phyloP scores from a whole-genome alignment of 2,888 invertebrate genomes.

The Ormia ochracea region DNA sequence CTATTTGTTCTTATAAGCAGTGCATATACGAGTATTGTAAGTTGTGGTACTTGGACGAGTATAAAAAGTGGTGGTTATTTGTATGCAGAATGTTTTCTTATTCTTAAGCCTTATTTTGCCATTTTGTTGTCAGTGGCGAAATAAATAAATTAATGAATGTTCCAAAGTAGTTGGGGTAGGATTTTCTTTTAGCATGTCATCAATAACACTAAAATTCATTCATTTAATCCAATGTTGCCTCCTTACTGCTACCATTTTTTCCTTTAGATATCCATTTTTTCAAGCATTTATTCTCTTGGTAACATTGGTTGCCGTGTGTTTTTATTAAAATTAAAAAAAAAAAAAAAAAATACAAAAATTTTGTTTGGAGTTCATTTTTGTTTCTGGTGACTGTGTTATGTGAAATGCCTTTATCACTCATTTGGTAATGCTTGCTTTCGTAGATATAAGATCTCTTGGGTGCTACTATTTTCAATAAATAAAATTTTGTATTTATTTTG shows the following conservation, averaged over 20 bases:
- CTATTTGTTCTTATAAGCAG: too few species aligned
- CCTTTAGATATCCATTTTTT: background rate
- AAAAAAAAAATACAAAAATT: constrained; percentile 28
- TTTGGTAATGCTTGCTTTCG: constrained; percentile 26
- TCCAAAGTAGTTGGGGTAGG: constrained; percentile 39
- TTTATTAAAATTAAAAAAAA: constrained; percentile 58
- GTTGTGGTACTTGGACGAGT: background rate
- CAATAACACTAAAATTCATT: constrained; percentile 68
- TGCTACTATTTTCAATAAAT: constrained; percentile 71
- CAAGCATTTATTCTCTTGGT: constrained; percentile 44
- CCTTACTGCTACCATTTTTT: constrained; percentile 25
- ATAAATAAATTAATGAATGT: constrained; percentile 36
- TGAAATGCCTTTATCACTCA: constrained; percentile 33
- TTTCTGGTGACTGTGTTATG: background rate
- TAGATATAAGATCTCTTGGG: constrained; percentile 63
- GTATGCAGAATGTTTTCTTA: constrained; percentile 51
- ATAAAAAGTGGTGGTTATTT: constrained; percentile 6
- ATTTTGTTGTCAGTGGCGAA: constrained; percentile 46
- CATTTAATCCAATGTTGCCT: constrained; percentile 57
- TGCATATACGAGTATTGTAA: too few species aligned
- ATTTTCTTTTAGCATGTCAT: constrained; percentile 67
- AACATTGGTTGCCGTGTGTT: constrained; percentile 53
- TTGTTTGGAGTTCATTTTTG: constrained; percentile 18
- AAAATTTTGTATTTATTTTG: constrained; percentile 58
- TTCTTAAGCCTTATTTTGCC: constrained; percentile 55